Percentiles rank a stretch among this genome's conserved stretches.
Evolutionary conservation across 2,888 invertebrate genomes (phyloP).

Genomic region (Agrotis puta): DNA sequence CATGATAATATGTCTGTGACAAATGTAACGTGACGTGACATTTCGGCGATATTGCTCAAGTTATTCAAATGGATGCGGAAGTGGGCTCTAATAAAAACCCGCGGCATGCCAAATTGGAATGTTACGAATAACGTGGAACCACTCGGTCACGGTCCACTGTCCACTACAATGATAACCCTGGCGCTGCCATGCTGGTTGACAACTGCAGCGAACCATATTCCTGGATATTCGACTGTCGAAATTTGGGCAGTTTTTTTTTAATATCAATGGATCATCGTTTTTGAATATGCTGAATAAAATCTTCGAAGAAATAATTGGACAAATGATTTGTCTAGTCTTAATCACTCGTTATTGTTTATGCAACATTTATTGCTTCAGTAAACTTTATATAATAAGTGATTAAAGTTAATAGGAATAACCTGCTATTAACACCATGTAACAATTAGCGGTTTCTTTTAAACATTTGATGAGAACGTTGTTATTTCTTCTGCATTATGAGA

Average conservation of each 20-base stretch:
- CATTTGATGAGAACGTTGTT: too few species aligned
- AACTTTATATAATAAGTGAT: neutral
- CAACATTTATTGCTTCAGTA: neutral
- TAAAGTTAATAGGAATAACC: neutral
- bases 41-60: conserved; percentile 44
- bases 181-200: conserved; percentile 18
- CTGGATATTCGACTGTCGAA: neutral
- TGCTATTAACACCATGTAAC: neutral
- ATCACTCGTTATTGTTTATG: neutral
- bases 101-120: conserved; percentile 58
- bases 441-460: neutral
- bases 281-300: neutral
- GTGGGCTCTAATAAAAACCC: conserved; percentile 53
- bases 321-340: neutral
- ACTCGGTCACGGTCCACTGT: conserved; percentile 48
- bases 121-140: conserved; percentile 50
- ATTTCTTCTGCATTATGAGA: neutral
- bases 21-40: conserved; percentile 47
- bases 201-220: conserved; percentile 20
- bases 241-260: neutral
- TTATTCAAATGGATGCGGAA: conserved; percentile 57
- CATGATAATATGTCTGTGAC: conserved; percentile 24
- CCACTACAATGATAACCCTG: conserved; percentile 48
- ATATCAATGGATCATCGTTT: neutral
- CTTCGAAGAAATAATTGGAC: neutral